Base-by-base conservation (phyloP, 2,113 vertebrate species). In the Crotalus horridus region DNA sequence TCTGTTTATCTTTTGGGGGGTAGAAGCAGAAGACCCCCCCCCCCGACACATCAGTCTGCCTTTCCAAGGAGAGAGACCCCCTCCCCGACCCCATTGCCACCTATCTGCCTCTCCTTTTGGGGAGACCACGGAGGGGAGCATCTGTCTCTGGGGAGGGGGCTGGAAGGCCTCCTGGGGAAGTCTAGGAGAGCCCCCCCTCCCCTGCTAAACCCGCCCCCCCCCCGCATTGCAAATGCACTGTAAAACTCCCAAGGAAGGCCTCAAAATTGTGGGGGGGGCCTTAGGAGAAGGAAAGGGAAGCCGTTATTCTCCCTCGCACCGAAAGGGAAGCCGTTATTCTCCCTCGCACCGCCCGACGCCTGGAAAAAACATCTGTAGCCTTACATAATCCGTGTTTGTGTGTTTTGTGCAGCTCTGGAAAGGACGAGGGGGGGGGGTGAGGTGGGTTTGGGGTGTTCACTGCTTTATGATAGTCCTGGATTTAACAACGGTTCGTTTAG, bases 261-360 rank as follows among this genome's bases (percentile, higher is more conserved):
- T 81, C 6, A 20, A 39, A 81, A 81, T 81, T 39, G n/a, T 3
- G 69, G n/a, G 64, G 69, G 69, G 69, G 15, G 15, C n/a, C 13
- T 51, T 1, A 51, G 12, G 64, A 20, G 69, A 33, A 39, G n/a
- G 69, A 5, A 64, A 6, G 6, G 6, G n/a, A 17, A 39, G 69
- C n/a, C 33, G 15, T 39, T 17, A 4, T 74, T 3, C 10, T 12
- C 1, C 0, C 9, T 10, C 1, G 33, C 1, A 4, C 13, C 11
- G 61, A 5, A 64, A 6, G 6, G 6, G n/a, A 17, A 39, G 69
- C n/a, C 33, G 15, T 39, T 17, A 4, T 74, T 3, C 10, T 12
- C 1, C 0, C 9, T 10, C 1, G 33, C 1, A 4, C 13, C 11
- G 61, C 12, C 12, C 64, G n/a, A 15, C 64, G 1, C 2, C 64